phyloP scores from a whole-genome alignment of 92 coral and sea anemone genomes.

The Siderastrea radians region DNA sequence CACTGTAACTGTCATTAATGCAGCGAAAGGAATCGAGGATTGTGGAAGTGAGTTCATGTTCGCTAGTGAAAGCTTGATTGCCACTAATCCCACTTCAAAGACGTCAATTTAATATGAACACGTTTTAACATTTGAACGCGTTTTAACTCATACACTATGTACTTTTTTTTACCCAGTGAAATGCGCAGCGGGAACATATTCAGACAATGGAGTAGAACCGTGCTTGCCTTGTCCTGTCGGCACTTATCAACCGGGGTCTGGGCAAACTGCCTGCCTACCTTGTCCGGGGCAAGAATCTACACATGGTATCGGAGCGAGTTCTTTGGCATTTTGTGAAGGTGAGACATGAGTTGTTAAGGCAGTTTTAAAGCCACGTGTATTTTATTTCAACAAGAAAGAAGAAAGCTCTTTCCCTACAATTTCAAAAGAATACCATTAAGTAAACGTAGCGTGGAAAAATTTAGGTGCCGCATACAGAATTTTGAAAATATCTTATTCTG shows the following conservation, averaged over 20 bases:
- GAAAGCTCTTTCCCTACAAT: too few species aligned
- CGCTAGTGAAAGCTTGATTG: too few species aligned
- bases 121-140: too few species aligned
- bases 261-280: slow-evolving; percentile 83
- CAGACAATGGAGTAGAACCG: slow-evolving; percentile 94
- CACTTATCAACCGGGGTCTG: slow-evolving; percentile 74
- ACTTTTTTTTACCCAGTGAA: slow-evolving; percentile 65
- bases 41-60: slow-evolving; percentile 82
- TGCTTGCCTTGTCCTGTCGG: slow-evolving; percentile 90
- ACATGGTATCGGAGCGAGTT: slow-evolving; percentile 87
- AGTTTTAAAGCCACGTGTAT: too few species aligned
- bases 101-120: too few species aligned
- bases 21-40: slow-evolving; percentile 77
- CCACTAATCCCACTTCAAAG: too few species aligned
- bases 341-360: not conserved
- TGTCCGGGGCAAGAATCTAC: slow-evolving; percentile 92
- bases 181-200: slow-evolving; percentile 96
- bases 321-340: slow-evolving; percentile 76
- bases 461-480: too few species aligned
- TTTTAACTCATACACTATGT: too few species aligned
- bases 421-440: too few species aligned
- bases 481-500: too few species aligned
- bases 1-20: slow-evolving; percentile 71
- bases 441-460: too few species aligned
- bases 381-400: too few species aligned